These are phyloP conservation scores for Hiodon alosoides DNA, from an alignment of 2,113 vertebrate genomes.

Conservation along the genomic window DNA sequence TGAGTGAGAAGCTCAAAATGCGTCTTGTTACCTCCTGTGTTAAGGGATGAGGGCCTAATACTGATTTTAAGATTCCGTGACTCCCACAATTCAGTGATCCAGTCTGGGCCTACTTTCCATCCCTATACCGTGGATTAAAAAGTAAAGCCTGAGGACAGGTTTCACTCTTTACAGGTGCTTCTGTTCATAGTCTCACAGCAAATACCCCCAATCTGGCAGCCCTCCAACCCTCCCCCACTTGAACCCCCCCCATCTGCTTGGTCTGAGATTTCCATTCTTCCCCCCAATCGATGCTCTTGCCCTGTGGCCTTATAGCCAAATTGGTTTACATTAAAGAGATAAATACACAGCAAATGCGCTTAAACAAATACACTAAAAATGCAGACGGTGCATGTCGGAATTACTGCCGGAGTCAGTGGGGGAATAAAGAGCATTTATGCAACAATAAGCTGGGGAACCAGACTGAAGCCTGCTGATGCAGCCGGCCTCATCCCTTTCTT, in stretches of 20 bases:
- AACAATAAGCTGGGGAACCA: constrained; percentile 17
- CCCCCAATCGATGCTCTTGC: not conserved
- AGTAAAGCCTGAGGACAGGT: not conserved
- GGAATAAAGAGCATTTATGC: constrained; percentile 26
- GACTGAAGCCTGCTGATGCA: constrained; percentile 28
- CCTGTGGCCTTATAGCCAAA: constrained; percentile 24
- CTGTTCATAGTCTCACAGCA: constrained; percentile 2
- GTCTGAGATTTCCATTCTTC: constrained; percentile 17
- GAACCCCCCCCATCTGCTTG: constrained; percentile 5
- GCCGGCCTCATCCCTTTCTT: constrained; percentile 14
- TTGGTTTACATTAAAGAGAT: constrained; percentile 33
- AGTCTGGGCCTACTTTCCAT: not conserved
- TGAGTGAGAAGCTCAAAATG: not conserved
- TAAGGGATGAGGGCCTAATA: constrained; percentile 14
- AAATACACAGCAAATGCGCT: constrained; percentile 31
- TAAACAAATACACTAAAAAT: constrained; percentile 28
- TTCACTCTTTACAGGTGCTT: constrained; percentile 1
- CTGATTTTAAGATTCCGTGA: not conserved
- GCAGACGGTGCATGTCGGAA: constrained; percentile 26
- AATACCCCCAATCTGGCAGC: not conserved
- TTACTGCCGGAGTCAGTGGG: constrained; percentile 22
- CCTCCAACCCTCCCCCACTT: not conserved
- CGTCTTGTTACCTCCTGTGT: not conserved
- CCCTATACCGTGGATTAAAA: constrained; percentile 17
- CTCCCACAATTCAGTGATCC: not conserved